phyloP scores from a whole-genome alignment of 2,797 vertebrate species.

The Tamandua tetradactyla region DNA sequence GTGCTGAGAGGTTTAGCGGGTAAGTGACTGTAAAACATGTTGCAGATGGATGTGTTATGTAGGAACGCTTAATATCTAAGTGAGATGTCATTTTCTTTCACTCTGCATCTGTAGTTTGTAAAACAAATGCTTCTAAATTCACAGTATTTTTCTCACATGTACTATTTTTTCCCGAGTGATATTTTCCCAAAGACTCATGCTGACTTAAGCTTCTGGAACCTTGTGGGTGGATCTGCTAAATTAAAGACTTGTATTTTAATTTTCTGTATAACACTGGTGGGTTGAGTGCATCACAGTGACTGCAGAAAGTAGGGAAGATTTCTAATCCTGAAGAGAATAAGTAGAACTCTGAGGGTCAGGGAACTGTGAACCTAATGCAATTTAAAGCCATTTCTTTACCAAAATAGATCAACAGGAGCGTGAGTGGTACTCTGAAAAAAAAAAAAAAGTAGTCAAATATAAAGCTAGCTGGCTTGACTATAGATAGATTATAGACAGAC shows the following conservation, averaged over 20 bases:
- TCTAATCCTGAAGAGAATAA: background rate
- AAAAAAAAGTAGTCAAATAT: background rate
- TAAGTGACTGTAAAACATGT: constrained; percentile 73
- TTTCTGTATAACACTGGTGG: constrained; percentile 78
- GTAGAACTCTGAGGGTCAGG: background rate
- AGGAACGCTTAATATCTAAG: constrained; percentile 79
- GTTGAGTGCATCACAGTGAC: constrained; percentile 44
- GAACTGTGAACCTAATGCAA: background rate
- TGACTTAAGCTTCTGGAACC: constrained; percentile 82
- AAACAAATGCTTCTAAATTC: constrained; percentile 84
- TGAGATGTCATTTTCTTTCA: constrained; percentile 82
- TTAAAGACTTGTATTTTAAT: constrained; percentile 81
- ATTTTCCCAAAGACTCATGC: constrained; percentile 80
- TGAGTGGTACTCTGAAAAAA: background rate
- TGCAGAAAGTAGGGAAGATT: constrained; percentile 47
- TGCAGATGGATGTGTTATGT: constrained; percentile 79
- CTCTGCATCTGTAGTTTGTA: constrained; percentile 83
- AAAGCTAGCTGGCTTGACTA: background rate
- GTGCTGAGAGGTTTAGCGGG: constrained; percentile 73
- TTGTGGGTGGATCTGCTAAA: constrained; percentile 82
- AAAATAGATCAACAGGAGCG: background rate
- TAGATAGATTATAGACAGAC: background rate
- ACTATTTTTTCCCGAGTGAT: constrained; percentile 83
- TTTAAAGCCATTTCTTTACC: background rate
- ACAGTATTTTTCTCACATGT: constrained; percentile 83